These are phyloP conservation scores for Chydorus sphaericus DNA, from an alignment of 2,888 invertebrate species.

Conservation along the genomic window DNA sequence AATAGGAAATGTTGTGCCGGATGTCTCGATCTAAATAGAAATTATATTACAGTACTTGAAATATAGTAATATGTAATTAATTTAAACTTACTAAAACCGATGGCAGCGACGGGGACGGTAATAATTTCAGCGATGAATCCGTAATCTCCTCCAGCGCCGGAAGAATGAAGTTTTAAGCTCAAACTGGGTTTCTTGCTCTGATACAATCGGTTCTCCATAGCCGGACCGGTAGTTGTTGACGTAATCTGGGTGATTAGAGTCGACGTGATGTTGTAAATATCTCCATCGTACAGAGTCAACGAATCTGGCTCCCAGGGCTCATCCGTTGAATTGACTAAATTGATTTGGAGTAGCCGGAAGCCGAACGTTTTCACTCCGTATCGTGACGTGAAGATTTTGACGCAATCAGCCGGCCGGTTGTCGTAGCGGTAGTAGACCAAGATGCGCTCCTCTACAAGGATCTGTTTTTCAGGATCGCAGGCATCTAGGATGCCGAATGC, in stretches of 20 bases:
- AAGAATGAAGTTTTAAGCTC: conserved; percentile 81
- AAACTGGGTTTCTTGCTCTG: conserved; percentile 61
- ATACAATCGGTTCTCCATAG: conserved; percentile 47
- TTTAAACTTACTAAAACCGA: conserved; percentile 65
- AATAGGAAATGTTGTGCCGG: conserved; percentile 75
- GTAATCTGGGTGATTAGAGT: conserved; percentile 35
- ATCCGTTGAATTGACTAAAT: conserved; percentile 73
- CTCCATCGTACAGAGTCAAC: conserved; percentile 78
- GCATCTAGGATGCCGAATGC: conserved; percentile 89
- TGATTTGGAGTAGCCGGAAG: conserved; percentile 75
- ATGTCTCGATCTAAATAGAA: conserved; percentile 64
- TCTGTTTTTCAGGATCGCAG: conserved; percentile 86
- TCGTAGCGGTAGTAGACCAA: conserved; percentile 93
- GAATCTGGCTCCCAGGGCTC: conserved; percentile 69
- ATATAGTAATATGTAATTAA: background rate
- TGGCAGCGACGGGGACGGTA: conserved; percentile 79
- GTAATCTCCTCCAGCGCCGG: conserved; percentile 81
- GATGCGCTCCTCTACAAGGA: conserved; percentile 75
- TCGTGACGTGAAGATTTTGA: conserved; percentile 84
- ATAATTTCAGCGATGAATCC: conserved; percentile 97
- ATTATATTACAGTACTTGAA: background rate
- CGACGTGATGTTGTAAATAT: conserved; percentile 67
- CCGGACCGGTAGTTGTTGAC: conserved; percentile 20
- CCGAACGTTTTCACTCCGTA: conserved; percentile 76
- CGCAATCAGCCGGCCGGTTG: conserved; percentile 88